Percentiles rank a stretch among this genome's conserved stretches.
Conservation (phyloP, 2,888 invertebrate genomes). For the Drosophila sordidula region DNA sequence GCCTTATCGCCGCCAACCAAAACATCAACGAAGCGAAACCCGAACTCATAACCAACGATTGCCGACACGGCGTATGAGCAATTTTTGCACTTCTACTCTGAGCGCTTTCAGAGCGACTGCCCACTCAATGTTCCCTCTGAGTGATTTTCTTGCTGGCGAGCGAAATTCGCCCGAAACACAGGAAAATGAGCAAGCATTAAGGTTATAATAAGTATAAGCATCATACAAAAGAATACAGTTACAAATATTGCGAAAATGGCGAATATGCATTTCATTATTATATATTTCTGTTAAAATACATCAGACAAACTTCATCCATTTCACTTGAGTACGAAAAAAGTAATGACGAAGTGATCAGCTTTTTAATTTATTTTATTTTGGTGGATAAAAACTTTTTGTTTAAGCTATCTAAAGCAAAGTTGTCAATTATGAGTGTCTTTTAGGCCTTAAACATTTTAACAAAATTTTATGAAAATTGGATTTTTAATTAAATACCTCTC, state of each 20-base stretch:
- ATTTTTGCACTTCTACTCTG: constrained; percentile 20
- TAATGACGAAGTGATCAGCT: background rate
- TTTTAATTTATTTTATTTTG: background rate
- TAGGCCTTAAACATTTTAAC: background rate
- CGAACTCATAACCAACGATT: constrained; percentile 29
- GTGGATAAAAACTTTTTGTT: background rate
- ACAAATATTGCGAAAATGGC: background rate
- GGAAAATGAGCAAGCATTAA: constrained; percentile 4
- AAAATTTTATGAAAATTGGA: background rate
- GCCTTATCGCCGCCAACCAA: constrained; percentile 23
- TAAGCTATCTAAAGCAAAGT: background rate
- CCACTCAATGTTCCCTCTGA: constrained; percentile 32
- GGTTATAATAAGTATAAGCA: background rate
- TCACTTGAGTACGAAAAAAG: too few relatives aligned
- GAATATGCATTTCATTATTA: background rate
- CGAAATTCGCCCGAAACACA: background rate
- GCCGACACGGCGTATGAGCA: constrained; percentile 45
- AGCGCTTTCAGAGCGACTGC: constrained; percentile 25
- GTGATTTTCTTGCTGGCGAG: constrained; percentile 15
- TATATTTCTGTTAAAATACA: background rate
- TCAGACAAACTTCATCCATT: background rate
- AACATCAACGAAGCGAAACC: constrained; percentile 47
- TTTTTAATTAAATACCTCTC: background rate
- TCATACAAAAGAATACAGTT: background rate
- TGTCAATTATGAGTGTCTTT: background rate